These are phyloP conservation scores for Prorops nasuta DNA, from an alignment of 1,140 invertebrate genomes.

Conservation along the genomic window DNA sequence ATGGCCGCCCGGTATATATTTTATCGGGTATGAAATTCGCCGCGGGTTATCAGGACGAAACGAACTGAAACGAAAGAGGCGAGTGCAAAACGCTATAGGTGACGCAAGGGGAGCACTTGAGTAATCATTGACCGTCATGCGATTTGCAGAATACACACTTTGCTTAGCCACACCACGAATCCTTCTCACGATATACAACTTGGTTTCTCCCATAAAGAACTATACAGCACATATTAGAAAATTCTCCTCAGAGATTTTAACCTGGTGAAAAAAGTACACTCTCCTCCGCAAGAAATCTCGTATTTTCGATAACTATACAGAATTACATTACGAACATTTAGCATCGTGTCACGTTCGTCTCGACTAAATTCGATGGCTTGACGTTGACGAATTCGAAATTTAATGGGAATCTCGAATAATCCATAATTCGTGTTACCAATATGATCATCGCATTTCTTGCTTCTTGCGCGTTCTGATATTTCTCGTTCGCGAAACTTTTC, in stretches of 20 bases:
- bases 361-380: too few species aligned
- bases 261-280: not conserved
- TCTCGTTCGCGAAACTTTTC: too few species aligned
- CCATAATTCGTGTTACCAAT: too few species aligned
- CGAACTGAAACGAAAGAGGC: conserved; percentile 4
- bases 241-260: not conserved
- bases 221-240: not conserved
- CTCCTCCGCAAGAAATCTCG: not conserved
- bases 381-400: too few species aligned
- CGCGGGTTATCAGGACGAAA: conserved; percentile 13
- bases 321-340: too few species aligned
- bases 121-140: conserved; percentile 33
- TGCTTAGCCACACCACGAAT: not conserved
- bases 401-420: too few species aligned
- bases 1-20: conserved; percentile 28
- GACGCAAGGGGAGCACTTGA: conserved; percentile 16
- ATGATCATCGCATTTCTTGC: too few species aligned
- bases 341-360: too few species aligned
- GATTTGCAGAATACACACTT: conserved; percentile 3
- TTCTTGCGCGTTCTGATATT: too few species aligned
- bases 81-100: conserved; percentile 4
- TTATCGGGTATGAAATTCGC: conserved; percentile 29
- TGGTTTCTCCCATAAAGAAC: not conserved
- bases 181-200: not conserved
- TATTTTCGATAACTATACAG: not conserved